Percentiles rank a stretch among this genome's conserved stretches.
phyloP scores from a whole-genome alignment of 2,888 invertebrate genomes.

The Phragmatobia fuliginosa region DNA sequence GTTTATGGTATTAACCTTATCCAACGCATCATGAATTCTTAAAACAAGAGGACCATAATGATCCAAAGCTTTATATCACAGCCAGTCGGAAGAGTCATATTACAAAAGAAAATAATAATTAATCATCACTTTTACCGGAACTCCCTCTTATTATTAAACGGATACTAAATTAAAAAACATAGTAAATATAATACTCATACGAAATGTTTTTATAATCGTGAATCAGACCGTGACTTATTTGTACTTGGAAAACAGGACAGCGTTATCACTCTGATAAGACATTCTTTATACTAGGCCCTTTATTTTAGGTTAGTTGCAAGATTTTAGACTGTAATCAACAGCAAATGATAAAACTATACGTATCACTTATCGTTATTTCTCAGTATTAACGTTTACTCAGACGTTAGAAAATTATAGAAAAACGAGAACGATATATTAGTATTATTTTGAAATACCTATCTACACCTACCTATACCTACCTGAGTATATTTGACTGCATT shows the following conservation, averaged over 20 bases:
- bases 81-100: too few relatives aligned
- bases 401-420: slow-evolving; percentile 25
- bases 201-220: slow-evolving; percentile 42
- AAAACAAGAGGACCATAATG: background rate
- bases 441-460: too few relatives aligned
- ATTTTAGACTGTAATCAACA: slow-evolving; percentile 51
- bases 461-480: too few relatives aligned
- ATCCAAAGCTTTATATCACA: background rate
- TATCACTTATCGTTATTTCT: background rate
- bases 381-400: slow-evolving; percentile 14
- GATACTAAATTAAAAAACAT: background rate
- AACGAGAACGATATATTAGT: background rate
- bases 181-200: slow-evolving; percentile 6
- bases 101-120: background rate
- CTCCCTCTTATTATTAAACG: background rate
- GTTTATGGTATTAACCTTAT: background rate
- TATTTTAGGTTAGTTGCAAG: slow-evolving; percentile 58
- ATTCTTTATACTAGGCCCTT: slow-evolving; percentile 62
- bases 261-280: slow-evolving; percentile 75
- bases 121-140: background rate
- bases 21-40: background rate
- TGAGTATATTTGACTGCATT: too few relatives aligned
- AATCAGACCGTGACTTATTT: slow-evolving; percentile 67
- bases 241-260: slow-evolving; percentile 79
- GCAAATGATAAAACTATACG: slow-evolving; percentile 4